Conservation (phyloP, 2,888 invertebrate genomes). For the Drosophila lacicola region DNA sequence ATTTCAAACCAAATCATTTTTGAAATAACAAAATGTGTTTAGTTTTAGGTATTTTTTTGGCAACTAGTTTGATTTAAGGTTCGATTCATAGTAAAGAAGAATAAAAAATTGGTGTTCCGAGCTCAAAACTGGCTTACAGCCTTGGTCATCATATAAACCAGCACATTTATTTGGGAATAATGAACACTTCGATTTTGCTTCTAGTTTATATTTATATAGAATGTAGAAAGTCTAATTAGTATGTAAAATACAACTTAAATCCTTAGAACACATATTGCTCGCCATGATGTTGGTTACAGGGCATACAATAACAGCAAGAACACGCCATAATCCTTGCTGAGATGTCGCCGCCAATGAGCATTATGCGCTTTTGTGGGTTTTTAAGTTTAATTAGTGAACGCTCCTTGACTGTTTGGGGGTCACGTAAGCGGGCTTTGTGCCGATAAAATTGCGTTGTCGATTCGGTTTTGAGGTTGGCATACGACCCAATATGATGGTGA, state of each 20-base stretch:
- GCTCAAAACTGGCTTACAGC: too few species aligned
- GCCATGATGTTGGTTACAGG: background rate
- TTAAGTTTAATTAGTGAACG: slow-evolving; percentile 70
- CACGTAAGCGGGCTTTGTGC: slow-evolving; percentile 40
- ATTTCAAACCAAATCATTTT: too few species aligned
- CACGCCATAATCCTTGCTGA: slow-evolving; percentile 16
- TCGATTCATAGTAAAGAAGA: too few species aligned
- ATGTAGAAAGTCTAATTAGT: too few species aligned
- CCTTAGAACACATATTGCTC: background rate
- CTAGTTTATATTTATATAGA: too few species aligned
- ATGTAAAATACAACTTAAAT: background rate
- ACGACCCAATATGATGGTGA: slow-evolving; percentile 15
- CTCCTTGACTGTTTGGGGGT: slow-evolving; percentile 5
- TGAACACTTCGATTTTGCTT: too few species aligned
- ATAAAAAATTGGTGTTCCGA: too few species aligned
- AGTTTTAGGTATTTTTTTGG: too few species aligned
- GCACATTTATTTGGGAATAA: too few species aligned
- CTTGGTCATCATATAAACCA: too few species aligned
- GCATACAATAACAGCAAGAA: slow-evolving; percentile 15
- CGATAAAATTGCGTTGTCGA: slow-evolving; percentile 48
- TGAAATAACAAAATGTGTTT: too few species aligned
- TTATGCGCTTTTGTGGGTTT: slow-evolving; percentile 57
- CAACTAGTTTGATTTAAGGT: too few species aligned
- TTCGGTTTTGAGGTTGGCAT: slow-evolving; percentile 59
- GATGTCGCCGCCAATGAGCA: slow-evolving; percentile 35